Evolutionary conservation across 1,140 invertebrate species (phyloP), one percentile per base, ranked within the genome.

Genomic region (Mactra quadrangularis): DNA sequence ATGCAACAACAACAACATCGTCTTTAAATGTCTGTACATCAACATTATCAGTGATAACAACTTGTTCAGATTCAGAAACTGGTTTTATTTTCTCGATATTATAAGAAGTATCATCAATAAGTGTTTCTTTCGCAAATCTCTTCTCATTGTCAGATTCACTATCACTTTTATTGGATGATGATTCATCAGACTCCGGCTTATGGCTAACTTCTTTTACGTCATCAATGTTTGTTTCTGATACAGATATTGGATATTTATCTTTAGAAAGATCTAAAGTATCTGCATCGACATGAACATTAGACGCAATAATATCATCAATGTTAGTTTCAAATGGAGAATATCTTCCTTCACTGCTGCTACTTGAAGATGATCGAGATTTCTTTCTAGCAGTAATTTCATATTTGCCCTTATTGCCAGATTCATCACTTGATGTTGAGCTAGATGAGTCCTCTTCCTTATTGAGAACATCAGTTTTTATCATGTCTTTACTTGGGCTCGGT

Each of bases 71-170:
- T 53, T 53, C 50, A n/a, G 11, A 53, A 9, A 1, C 50, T n/a
- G n/a, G n/a, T 3, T 1, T 3, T 3, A 25, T 53, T 53, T 1
- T 53, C 50, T 9, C 50, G 25, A 11, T 25, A 53, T 53, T 53
- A 11, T 53, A 1, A 11, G 50, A 53, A 3, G 50, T 19, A n/a
- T 13, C 38, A 9, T 22, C 38, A 31, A 7, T 15, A n/a, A 31
- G 25, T 66, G 62, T 15, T 31, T 66, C 31, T 66, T 35, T 66
- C 22, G 13, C 25, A 31, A 66, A 66, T 66, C 19, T 19, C 17
- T 70, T 41, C 31, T 70, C 41, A 47, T n/a, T 70, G 3, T 64
- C 33, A 35, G 60, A 33, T 64, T 64, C 60, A 33, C 22, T 38
- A 3, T 59, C 25, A 29, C 31, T 59, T 31, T 31, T 22, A 59